Conservation (phyloP, 2,888 invertebrate genomes). For the Homarus gammarus region DNA sequence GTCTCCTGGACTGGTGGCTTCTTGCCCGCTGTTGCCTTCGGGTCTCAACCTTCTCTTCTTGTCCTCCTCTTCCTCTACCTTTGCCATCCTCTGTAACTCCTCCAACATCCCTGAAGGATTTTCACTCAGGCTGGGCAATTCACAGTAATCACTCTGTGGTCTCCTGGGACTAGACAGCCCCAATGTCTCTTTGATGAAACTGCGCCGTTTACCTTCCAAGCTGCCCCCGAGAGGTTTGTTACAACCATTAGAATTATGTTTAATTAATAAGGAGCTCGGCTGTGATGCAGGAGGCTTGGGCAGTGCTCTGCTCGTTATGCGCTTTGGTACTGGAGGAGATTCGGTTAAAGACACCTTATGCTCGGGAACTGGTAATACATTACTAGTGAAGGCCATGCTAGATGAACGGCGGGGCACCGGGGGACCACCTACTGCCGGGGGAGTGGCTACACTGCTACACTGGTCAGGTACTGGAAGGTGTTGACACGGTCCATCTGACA, state of each 20-base stretch:
- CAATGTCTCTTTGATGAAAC: constrained; percentile 61
- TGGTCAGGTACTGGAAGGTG: constrained; percentile 60
- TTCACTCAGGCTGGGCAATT: constrained; percentile 53
- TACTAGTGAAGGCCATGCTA: constrained; percentile 59
- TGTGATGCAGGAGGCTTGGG: constrained; percentile 58
- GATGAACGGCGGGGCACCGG: constrained; percentile 45
- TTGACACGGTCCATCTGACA: constrained; percentile 29
- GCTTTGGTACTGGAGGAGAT: constrained; percentile 70
- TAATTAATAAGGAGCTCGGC: constrained; percentile 16
- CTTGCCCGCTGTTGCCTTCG: constrained; percentile 13
- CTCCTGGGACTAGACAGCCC: constrained; percentile 44
- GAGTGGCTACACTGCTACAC: constrained; percentile 12
- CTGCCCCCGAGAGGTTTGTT: constrained; percentile 42
- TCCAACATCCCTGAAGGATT: constrained; percentile 56
- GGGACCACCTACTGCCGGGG: constrained; percentile 22
- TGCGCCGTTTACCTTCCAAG: constrained; percentile 53
- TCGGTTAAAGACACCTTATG: constrained; percentile 57
- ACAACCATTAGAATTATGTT: constrained; percentile 27
- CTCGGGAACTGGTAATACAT: constrained; percentile 56
- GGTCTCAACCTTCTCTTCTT: constrained; percentile 18
- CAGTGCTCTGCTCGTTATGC: constrained; percentile 69
- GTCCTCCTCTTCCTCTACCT: constrained; percentile 72
- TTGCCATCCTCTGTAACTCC: constrained; percentile 72
- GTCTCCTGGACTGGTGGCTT: constrained; percentile 67
- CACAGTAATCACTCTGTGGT: constrained; percentile 55